phyloP scores from a whole-genome alignment of 2,888 invertebrate genomes.

The Andrena minutula region DNA sequence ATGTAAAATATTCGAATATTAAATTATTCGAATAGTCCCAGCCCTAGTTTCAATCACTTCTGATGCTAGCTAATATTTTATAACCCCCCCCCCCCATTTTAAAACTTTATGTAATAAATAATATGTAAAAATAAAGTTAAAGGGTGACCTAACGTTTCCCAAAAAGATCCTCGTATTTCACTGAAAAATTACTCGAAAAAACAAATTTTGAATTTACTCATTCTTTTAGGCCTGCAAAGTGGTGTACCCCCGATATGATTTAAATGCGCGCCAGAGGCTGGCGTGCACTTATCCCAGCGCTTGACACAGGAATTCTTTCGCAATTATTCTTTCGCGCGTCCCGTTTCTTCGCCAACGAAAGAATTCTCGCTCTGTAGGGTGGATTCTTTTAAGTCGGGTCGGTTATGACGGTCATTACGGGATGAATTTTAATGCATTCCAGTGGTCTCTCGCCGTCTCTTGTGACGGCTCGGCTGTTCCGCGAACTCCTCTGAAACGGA shows the following conservation, averaged over 20 bases:
- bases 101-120: too few relatives aligned
- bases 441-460: conserved; percentile 51
- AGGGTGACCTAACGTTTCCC: too few relatives aligned
- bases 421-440: conserved; percentile 62
- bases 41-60: too few relatives aligned
- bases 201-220: too few relatives aligned
- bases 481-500: conserved; percentile 41
- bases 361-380: conserved; percentile 24
- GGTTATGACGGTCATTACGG: conserved; percentile 55
- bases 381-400: conserved; percentile 31
- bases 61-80: too few relatives aligned
- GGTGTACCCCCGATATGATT: neutral
- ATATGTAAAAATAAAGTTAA: too few relatives aligned
- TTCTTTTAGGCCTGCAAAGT: neutral
- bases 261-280: neutral
- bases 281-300: neutral
- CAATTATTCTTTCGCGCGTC: conserved; percentile 32
- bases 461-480: conserved; percentile 42
- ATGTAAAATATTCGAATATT: too few relatives aligned
- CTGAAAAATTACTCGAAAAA: too few relatives aligned
- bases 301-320: conserved; percentile 1
- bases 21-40: too few relatives aligned
- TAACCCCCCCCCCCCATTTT: too few relatives aligned
- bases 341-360: conserved; percentile 18
- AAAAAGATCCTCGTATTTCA: too few relatives aligned